Evolutionary conservation across 2,797 vertebrate genomes (phyloP), one percentile per base, ranked within the genome.

Genomic region (Amniataba percoides): DNA sequence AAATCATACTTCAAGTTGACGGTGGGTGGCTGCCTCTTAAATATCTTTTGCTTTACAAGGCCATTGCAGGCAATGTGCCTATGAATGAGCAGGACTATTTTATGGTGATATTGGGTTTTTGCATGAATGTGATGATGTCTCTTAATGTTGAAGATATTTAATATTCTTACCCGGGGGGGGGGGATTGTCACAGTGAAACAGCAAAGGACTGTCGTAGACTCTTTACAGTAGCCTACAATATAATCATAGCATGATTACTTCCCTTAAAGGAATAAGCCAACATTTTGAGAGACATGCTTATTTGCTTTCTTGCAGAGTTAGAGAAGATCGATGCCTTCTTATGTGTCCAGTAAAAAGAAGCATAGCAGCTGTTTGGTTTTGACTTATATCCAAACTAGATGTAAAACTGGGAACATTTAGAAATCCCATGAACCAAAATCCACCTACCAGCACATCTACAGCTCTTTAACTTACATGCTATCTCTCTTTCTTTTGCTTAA

Each of bases 111-210:
- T 45, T 7, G 27, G 40, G 53, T 70, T 9, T 68, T 64, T 51
- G 25, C 55, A 60, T 43, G 13, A 64, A 36, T 63, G 52, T 53
- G 15, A 67, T 56, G 8, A 53, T 53, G 5, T 39, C 43, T 25
- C 31, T 27, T 4, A 34, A n/a, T 43, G 8, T 36, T 40, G 31
- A 12, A 49, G 51, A 19, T 14, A 21, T 53, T 52, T 60, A 19
- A 46, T 3, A 9, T 9, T 36, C 8, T 5, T 36, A 36, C 34
- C 34, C 4, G 34, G 40, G 0, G 15, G 40, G 0, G 15, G 43
- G 2, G 42, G 11, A 15, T 15, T 16, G 42, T 16, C 14, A 15
- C 18, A 16, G 18, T 45, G 15, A 21, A 49, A 49, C 34, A 36
- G 34, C 6, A 36, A 36, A 36, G 34, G 34, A 36, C 34, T 9